These are phyloP conservation scores for Pseudorhiza aurosa DNA, from an alignment of 30 jellyfish, hydroid and myxozoan genomes.

Conservation along the genomic window DNA sequence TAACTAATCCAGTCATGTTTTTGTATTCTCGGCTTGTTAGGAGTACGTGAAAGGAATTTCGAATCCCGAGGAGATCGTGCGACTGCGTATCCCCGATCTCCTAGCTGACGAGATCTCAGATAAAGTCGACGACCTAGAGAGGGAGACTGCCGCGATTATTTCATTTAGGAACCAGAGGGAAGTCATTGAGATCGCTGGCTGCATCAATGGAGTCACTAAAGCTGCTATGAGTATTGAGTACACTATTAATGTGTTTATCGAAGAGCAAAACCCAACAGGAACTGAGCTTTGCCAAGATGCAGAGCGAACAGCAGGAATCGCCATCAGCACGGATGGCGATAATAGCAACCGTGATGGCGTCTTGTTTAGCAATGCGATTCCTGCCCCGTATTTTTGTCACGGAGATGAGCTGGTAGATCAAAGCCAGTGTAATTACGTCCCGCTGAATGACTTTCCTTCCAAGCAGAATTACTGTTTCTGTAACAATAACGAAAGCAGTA, in stretches of 20 bases:
- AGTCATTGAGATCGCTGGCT: constrained; percentile 90
- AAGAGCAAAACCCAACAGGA: constrained; percentile 64
- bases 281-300: constrained; percentile 49
- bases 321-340: constrained; percentile 20
- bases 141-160: constrained; percentile 92
- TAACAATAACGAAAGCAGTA: constrained; percentile 22
- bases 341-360: constrained; percentile 64
- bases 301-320: constrained; percentile 47
- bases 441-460: background rate
- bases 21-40: too few relatives aligned
- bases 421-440: background rate
- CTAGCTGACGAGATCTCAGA: constrained; percentile 69
- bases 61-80: constrained; percentile 92
- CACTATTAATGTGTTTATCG: constrained; percentile 70
- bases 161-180: constrained; percentile 80
- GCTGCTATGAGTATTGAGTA: constrained; percentile 85
- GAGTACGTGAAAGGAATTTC: constrained; percentile 95
- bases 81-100: constrained; percentile 81
- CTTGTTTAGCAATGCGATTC: constrained; percentile 4
- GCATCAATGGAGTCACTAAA: constrained; percentile 91
- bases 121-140: constrained; percentile 68
- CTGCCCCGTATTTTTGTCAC: constrained; percentile 33
- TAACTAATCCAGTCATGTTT: too few relatives aligned
- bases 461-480: constrained; percentile 8
- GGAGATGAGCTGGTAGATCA: constrained; percentile 5